These are phyloP conservation scores for Phrynocephalus versicolor DNA, from an alignment of 2,113 vertebrate species.

Conservation along the genomic window DNA sequence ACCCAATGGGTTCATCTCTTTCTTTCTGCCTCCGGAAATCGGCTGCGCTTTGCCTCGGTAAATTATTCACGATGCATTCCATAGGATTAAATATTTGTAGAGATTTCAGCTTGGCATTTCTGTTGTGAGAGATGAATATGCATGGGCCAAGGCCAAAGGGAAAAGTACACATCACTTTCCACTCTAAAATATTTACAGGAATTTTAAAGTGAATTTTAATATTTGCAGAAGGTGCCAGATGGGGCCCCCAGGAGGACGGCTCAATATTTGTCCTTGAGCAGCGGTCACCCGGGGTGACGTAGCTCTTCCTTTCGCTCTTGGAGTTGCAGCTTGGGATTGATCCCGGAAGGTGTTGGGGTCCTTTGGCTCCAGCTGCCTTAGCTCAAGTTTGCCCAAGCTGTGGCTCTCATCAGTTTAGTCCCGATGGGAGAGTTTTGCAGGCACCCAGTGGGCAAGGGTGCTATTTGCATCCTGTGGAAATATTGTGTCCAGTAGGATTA, in stretches of 20 bases:
- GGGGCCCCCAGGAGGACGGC: background rate
- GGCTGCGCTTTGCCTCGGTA: background rate
- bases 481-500: no score
- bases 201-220: conserved; percentile 15
- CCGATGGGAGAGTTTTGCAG: no score
- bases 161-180: background rate
- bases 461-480: no score
- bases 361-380: no score
- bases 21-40: background rate
- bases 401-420: no score
- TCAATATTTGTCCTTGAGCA: background rate
- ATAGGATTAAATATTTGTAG: conserved; percentile 10
- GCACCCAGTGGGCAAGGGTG: no score
- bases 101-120: conserved; percentile 33
- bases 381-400: no score
- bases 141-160: background rate
- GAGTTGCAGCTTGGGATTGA: no score
- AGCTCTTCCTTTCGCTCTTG: no score
- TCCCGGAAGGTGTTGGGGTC: no score
- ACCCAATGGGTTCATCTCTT: background rate
- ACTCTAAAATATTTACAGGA: conserved; percentile 15
- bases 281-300: background rate
- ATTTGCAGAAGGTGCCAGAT: conserved; percentile 27
- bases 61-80: conserved; percentile 23
- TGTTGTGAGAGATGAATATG: background rate